phyloP scores from a whole-genome alignment of 1,140 invertebrate species.

The Heliconius nattereri region DNA sequence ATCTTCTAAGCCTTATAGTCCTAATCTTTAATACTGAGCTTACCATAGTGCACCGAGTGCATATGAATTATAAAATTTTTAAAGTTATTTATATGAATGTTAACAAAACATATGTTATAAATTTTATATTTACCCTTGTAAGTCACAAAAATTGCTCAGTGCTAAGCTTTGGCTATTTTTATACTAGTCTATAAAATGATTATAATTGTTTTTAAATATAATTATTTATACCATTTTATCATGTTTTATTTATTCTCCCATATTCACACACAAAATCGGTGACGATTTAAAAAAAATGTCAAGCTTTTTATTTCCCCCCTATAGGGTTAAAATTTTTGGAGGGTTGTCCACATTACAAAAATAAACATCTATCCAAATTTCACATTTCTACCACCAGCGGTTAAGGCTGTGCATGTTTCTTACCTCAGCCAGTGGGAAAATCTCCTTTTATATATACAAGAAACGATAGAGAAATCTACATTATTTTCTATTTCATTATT shows the following conservation, averaged over 20 bases:
- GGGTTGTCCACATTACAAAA: no score
- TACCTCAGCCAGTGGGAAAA: no score
- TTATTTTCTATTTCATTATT: no score
- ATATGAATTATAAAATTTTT: conserved; percentile 11
- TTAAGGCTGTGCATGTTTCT: no score
- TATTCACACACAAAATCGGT: no score
- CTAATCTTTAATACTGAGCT: conserved; percentile 61
- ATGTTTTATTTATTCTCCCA: conserved; percentile 21
- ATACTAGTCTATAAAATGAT: conserved; percentile 70
- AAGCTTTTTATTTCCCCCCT: no score
- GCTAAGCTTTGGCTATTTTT: conserved; percentile 76
- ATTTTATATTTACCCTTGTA: conserved; percentile 41
- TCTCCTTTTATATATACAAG: no score
- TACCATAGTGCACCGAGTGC: conserved; percentile 58
- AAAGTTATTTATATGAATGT: conserved; percentile 13
- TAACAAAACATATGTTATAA: conserved; percentile 30
- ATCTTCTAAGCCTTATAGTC: conserved; percentile 66
- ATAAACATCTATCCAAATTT: no score
- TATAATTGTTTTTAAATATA: conserved; percentile 59
- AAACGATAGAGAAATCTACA: no score
- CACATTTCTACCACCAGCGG: no score
- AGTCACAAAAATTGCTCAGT: conserved; percentile 75
- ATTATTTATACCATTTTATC: conserved; percentile 27
- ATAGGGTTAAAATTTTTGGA: no score
- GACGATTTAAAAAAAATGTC: no score